Base-by-base conservation (phyloP, 2,797 vertebrate species). In the Sphaeramia orbicularis region DNA sequence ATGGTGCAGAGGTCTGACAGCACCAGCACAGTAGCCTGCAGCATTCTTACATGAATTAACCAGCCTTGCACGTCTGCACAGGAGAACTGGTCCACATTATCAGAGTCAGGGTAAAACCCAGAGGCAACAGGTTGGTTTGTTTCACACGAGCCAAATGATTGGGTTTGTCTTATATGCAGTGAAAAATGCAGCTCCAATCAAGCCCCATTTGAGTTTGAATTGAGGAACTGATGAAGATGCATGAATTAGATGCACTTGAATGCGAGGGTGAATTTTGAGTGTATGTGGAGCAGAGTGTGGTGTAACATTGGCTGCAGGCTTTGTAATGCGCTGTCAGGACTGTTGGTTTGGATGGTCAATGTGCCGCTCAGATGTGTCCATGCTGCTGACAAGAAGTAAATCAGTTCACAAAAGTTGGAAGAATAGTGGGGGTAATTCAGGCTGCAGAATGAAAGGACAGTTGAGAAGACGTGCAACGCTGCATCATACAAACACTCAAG, bases 71-170 rank as follows among this genome's bases (percentile, higher is more conserved):
- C 82, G 85, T 74, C 75, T 74, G 67, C 66, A 47, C 77, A 82
- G 57, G 86, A 84, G 59, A 84, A 81, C 74, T 62, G 14, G 84
- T 86, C 86, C 4, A 4, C 62, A 13, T 58, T 58, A 48, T 81
- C 61, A 44, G 38, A 84, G 76, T 40, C 62, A 21, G 67, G 71
- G 68, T 67, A 70, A 51, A 66, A 10, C 64, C 81, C 80, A 0
- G 53, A 82, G 80, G 86, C 72, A 85, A 89, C 86, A 73, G 69
- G 16, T 73, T 86, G 86, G 87, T 87, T 87, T 87, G 85, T 81
- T 87, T 84, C 80, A 75, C 73, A 81, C 69, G 74, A 79, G 54
- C 51, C 40, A 74, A 85, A 79, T 83, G 78, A 76, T 84, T 72
- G 65, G 71, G 18, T 81, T 87, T 80, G 36, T 58, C 44, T 24